Evolutionary conservation across 53 echinoderm and acorn worm genomes (phyloP).

Genomic region (Patiria pectinifera): DNA sequence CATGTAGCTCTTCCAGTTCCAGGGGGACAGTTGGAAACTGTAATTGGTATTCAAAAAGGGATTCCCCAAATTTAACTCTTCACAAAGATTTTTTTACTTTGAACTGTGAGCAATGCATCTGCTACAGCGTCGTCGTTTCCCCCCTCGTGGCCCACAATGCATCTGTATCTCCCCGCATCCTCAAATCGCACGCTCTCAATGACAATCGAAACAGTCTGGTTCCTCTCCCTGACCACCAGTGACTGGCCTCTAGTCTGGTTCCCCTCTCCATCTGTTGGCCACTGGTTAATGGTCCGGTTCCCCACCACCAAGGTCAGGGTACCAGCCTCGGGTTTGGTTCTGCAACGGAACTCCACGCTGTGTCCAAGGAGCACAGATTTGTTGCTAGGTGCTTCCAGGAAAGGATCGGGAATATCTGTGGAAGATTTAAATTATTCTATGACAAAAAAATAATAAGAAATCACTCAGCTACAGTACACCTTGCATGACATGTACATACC

Average conservation of each 20-base stretch:
- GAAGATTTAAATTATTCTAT: not conserved
- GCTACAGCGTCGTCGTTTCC: conserved; percentile 31
- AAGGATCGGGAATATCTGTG: conserved; percentile 51
- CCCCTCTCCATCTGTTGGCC: not conserved
- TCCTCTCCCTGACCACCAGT: conserved; percentile 37
- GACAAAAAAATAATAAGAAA: not conserved
- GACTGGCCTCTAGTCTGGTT: conserved; percentile 43
- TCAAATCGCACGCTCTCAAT: conserved; percentile 57
- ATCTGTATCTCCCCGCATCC: conserved; percentile 78
- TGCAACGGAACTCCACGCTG: conserved; percentile 28
- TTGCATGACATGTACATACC: too few species aligned
- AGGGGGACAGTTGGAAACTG: too few species aligned
- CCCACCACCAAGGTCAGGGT: conserved; percentile 40
- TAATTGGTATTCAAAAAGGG: too few species aligned
- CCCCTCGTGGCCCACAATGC: conserved; percentile 79
- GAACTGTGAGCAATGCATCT: conserved; percentile 30
- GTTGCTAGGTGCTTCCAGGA: conserved; percentile 40
- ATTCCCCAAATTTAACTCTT: not conserved
- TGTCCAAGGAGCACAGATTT: conserved; percentile 12
- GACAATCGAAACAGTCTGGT: conserved; percentile 65
- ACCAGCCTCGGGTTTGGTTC: conserved; percentile 57
- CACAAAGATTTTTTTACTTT: conserved; percentile 1
- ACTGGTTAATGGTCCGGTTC: conserved; percentile 11
- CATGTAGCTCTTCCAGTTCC: too few species aligned
- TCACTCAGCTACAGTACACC: too few species aligned